phyloP scores from a whole-genome alignment of 2,797 vertebrate genomes.

The Ispidina lecontei region DNA sequence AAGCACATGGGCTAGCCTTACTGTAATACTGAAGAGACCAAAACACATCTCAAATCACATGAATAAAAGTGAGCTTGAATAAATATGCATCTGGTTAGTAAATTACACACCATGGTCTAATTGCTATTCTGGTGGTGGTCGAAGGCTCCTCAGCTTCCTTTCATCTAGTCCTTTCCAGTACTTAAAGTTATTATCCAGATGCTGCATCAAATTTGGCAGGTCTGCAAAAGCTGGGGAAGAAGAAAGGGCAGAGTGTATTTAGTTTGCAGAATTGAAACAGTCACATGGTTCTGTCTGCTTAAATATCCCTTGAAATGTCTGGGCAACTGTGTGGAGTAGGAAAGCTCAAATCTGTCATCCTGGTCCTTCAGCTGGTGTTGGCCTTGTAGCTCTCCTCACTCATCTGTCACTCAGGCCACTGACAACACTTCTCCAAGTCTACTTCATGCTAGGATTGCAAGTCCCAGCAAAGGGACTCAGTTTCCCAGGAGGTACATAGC shows the following conservation, averaged over 20 bases:
- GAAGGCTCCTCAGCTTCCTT: slow-evolving; percentile 87
- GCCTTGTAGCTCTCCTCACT: background rate
- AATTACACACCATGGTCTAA: slow-evolving; percentile 20
- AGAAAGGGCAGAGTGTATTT: slow-evolving; percentile 7
- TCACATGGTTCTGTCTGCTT: background rate
- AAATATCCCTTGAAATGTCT: background rate
- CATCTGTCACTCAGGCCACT: background rate
- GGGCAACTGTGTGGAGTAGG: background rate
- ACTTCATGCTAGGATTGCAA: background rate
- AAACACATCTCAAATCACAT: slow-evolving; percentile 69
- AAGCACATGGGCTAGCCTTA: slow-evolving; percentile 60
- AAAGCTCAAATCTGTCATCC: background rate
- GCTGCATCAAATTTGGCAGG: slow-evolving; percentile 95
- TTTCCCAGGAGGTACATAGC: background rate
- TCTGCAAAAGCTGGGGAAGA: slow-evolving; percentile 88
- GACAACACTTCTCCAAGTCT: background rate
- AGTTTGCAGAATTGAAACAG: background rate
- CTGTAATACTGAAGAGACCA: slow-evolving; percentile 77
- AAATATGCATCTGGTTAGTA: slow-evolving; percentile 25
- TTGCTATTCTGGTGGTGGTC: slow-evolving; percentile 88
- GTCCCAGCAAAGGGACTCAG: background rate
- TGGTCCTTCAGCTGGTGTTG: background rate
- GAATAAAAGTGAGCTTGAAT: slow-evolving; percentile 38
- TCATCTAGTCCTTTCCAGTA: slow-evolving; percentile 98
- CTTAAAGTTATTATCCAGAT: slow-evolving; percentile 97